A percentile compares a stretch with the other conserved stretches of the same genome.
These are phyloP conservation scores for Cerastis leucographa DNA, from an alignment of 2,888 invertebrate species.

Conservation along the genomic window DNA sequence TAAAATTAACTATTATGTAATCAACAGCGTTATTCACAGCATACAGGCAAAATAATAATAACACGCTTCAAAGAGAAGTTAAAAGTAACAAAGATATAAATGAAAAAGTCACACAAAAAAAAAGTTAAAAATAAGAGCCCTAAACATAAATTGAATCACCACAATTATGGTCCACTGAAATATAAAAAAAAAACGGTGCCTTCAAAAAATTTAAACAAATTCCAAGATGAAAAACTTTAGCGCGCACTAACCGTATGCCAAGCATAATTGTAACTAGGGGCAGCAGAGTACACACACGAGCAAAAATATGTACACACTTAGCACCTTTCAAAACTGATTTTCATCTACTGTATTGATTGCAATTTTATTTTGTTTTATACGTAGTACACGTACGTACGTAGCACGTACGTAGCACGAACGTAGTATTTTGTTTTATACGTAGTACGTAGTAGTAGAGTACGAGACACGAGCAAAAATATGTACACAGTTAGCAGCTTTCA, in stretches of 20 bases:
- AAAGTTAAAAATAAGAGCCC: background rate
- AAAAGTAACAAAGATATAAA: too few relatives aligned
- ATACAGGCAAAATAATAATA: too few relatives aligned
- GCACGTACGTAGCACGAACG: too few relatives aligned
- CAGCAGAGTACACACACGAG: background rate
- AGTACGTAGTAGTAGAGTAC: background rate
- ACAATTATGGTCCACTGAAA: too few relatives aligned
- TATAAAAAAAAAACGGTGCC: too few relatives aligned
- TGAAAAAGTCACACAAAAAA: too few relatives aligned
- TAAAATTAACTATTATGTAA: too few relatives aligned
- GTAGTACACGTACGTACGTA: too few relatives aligned
- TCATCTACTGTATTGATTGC: background rate
- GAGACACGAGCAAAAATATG: background rate
- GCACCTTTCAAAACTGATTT: background rate
- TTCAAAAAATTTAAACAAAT: background rate
- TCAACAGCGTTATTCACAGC: too few relatives aligned
- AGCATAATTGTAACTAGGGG: conserved; percentile 40
- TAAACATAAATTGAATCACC: background rate
- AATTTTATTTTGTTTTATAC: background rate
- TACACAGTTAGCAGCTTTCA: background rate
- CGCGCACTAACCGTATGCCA: background rate
- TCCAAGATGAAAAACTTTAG: conserved; percentile 5
- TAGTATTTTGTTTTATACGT: too few relatives aligned
- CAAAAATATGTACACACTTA: background rate
- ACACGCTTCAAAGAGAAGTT: too few relatives aligned